Conservation (phyloP, 2,888 invertebrate species). For the Tortrix viridana region DNA sequence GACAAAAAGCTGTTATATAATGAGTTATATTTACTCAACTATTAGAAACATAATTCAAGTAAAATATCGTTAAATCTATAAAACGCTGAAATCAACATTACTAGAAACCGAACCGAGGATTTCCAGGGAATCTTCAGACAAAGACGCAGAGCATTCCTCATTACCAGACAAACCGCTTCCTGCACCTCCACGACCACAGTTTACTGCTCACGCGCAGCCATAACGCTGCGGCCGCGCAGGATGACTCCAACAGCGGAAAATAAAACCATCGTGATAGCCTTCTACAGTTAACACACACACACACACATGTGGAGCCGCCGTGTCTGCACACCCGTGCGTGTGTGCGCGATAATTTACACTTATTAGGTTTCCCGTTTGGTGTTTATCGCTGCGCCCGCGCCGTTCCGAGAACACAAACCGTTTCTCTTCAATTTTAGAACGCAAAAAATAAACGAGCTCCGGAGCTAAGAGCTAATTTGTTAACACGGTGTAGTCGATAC, state of each 20-base stretch:
- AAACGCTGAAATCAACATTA: too few species aligned
- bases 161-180: too few species aligned
- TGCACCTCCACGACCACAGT: too few species aligned
- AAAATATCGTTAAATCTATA: too few species aligned
- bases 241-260: background rate
- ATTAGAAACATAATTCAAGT: too few species aligned
- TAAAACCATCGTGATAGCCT: slow-evolving; percentile 15
- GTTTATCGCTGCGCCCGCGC: slow-evolving; percentile 32
- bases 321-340: slow-evolving; percentile 4
- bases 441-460: slow-evolving; percentile 20
- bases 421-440: slow-evolving; percentile 26
- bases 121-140: too few species aligned
- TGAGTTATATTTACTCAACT: too few species aligned
- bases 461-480: slow-evolving; percentile 15
- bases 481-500: slow-evolving; percentile 9
- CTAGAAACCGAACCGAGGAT: too few species aligned
- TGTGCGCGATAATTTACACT: slow-evolving; percentile 34
- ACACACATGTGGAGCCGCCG: slow-evolving; percentile 2
- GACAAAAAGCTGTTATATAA: too few species aligned
- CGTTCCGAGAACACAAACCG: slow-evolving; percentile 29
- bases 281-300: slow-evolving; percentile 30
- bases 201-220: too few species aligned
- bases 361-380: slow-evolving; percentile 37
- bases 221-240: too few species aligned
- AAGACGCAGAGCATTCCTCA: too few species aligned